A percentile compares a stretch with the other conserved stretches of the same genome.
phyloP scores from a whole-genome alignment of 1,140 invertebrate genomes.

The Helicoverpa armigera region DNA sequence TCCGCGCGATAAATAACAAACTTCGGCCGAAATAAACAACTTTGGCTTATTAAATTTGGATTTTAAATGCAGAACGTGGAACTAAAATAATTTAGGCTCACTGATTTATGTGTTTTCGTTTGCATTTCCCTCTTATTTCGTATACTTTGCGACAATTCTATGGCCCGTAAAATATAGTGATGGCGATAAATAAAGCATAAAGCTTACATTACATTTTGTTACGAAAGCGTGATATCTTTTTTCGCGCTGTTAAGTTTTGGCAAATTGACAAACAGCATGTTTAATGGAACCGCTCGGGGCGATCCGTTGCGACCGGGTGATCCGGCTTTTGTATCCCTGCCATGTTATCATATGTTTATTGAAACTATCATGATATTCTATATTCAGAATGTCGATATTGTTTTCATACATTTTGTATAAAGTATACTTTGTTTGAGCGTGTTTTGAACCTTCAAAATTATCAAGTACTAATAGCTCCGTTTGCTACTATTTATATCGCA shows the following conservation, averaged over 20 bases:
- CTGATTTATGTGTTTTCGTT: conserved; percentile 20
- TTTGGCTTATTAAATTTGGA: conserved; percentile 37
- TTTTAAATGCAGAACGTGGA: conserved; percentile 36
- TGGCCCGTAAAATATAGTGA: not conserved
- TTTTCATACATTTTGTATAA: no score
- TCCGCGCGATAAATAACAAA: conserved; percentile 41
- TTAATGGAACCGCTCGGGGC: not conserved
- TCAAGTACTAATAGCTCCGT: not conserved
- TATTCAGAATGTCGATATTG: no score
- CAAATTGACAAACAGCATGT: conserved; percentile 12
- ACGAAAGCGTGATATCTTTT: not conserved
- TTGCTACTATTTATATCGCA: not conserved
- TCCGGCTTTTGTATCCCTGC: not conserved
- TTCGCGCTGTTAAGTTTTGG: not conserved
- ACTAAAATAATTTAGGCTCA: conserved; percentile 29
- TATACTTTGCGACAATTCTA: not conserved
- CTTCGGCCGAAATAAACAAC: conserved; percentile 38
- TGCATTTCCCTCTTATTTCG: not conserved
- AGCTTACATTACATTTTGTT: not conserved
- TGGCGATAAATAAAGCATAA: not conserved
- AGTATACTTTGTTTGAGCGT: no score
- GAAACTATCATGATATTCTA: not conserved
- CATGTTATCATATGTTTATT: not conserved
- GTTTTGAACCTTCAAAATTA: no score
- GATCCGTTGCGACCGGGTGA: conserved; percentile 12